A percentile compares a stretch with the other conserved stretches of the same genome.
These are phyloP conservation scores for Tetragonula carbonaria DNA, from an alignment of 2,888 invertebrate species.

Conservation along the genomic window DNA sequence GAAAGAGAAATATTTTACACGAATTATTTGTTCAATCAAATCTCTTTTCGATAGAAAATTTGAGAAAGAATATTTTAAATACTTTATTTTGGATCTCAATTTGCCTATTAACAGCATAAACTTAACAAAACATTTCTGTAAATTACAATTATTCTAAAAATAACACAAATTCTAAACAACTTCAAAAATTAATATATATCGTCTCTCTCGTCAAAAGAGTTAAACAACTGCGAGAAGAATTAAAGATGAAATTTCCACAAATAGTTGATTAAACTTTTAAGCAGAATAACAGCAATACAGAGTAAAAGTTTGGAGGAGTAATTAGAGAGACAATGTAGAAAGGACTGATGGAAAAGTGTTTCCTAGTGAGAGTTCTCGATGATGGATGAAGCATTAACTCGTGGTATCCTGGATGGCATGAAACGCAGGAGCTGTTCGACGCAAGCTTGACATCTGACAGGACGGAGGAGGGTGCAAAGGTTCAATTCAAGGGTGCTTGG, in stretches of 20 bases:
- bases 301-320: conserved; percentile 31
- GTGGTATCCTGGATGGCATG: conserved; percentile 35
- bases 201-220: neutral
- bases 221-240: neutral
- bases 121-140: no score
- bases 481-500: conserved; percentile 66
- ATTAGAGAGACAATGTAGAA: conserved; percentile 52
- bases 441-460: conserved; percentile 69
- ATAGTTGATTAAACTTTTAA: neutral
- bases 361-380: conserved; percentile 47
- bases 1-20: no score
- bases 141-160: no score
- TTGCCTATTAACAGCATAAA: no score
- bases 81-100: no score
- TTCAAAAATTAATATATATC: no score
- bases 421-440: conserved; percentile 50
- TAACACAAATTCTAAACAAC: no score
- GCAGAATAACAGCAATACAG: neutral
- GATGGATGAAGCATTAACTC: conserved; percentile 68
- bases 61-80: no score
- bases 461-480: conserved; percentile 64
- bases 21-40: no score
- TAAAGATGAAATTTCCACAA: neutral
- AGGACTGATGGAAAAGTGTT: conserved; percentile 46
- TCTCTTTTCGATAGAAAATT: no score